Evolutionary conservation across 2,113 vertebrate genomes (phyloP), one percentile per base, ranked within the genome.

Genomic region (Onychostruthus taczanowskii): DNA sequence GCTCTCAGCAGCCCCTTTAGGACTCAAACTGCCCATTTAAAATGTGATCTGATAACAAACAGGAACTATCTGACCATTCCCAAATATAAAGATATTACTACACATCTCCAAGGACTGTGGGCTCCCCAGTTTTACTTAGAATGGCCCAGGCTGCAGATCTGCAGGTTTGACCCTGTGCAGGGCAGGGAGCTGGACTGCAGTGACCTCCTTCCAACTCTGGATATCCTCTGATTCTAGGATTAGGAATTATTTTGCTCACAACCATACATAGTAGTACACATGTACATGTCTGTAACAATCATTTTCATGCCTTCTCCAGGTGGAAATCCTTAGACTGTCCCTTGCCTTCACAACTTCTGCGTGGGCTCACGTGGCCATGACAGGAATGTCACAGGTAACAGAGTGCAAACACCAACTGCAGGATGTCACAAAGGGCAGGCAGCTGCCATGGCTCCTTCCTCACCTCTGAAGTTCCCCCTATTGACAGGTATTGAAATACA

Each of bases 401-500:
- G 56, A 94, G 2, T 6, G 37, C 27, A 49, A 84, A 24, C 56
- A 15, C 43, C 63, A n/a, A 6, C 14, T 16, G 28, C n/a, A 27
- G 20, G 50, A 37, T 1, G 59, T 68, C 53, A 46, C 33, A 66
- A 7, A 79, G 87, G 87, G 35, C 6, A 18, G 3, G 7, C 4
- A 19, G 68, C 44, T 72, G 56, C 47, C 64, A 63, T 30, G 0
- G 13, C 47, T 61, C 85, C 55, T 81, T 73, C 91, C 24, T 47
- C 21, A 28, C 46, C 95, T 91, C 94, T 78, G 66, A 70, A 58
- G 56, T 84, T 90, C 20, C 74, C 88, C 77, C 94, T 95, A 20
- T 81, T 46, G 93, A 84, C 58, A 89, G 69, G 76, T 88, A 90
- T 41, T 33, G 72, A 77, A 75, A 95, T 88, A 93, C 41, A 76